phyloP scores from a whole-genome alignment of 1,140 invertebrate genomes.

The Brachystomella parvula region DNA sequence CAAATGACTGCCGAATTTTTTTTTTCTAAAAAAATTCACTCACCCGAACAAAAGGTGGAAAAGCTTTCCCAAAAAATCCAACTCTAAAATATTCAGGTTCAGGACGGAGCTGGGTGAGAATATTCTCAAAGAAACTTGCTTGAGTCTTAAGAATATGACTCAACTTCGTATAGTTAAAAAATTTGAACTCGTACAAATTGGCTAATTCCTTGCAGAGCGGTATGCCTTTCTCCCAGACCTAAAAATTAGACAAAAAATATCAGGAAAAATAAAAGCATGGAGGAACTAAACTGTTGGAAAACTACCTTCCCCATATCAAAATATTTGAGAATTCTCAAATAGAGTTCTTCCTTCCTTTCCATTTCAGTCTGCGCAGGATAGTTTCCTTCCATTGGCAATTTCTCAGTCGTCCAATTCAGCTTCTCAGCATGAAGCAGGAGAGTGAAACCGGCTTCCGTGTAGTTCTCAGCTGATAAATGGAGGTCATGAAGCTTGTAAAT shows the following conservation, averaged over 20 bases:
- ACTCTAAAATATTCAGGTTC: constrained; percentile 95
- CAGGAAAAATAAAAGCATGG: background rate
- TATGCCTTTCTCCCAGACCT: constrained; percentile 93
- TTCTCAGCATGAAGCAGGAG: constrained; percentile 87
- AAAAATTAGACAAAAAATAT: constrained; percentile 38
- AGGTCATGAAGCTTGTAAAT: constrained; percentile 93
- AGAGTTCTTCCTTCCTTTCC: constrained; percentile 86
- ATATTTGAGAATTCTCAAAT: constrained; percentile 83
- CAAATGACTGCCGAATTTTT: background rate
- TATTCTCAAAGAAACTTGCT: constrained; percentile 84
- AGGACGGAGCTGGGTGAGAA: constrained; percentile 72
- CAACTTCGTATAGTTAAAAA: constrained; percentile 85
- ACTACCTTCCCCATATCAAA: constrained; percentile 86
- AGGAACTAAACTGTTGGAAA: background rate
- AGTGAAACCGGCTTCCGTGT: constrained; percentile 91
- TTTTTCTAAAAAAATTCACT: constrained; percentile 44
- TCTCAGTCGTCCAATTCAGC: constrained; percentile 71
- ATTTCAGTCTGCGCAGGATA: constrained; percentile 52
- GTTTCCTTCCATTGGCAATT: background rate
- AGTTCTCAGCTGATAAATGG: constrained; percentile 87
- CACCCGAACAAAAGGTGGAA: constrained; percentile 88
- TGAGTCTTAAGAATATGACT: constrained; percentile 73
- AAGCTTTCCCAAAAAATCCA: constrained; percentile 87
- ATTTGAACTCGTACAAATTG: constrained; percentile 72
- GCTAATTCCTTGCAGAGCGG: constrained; percentile 87